phyloP scores from a whole-genome alignment of 2,888 invertebrate species.

The Flexamia atlantica region DNA sequence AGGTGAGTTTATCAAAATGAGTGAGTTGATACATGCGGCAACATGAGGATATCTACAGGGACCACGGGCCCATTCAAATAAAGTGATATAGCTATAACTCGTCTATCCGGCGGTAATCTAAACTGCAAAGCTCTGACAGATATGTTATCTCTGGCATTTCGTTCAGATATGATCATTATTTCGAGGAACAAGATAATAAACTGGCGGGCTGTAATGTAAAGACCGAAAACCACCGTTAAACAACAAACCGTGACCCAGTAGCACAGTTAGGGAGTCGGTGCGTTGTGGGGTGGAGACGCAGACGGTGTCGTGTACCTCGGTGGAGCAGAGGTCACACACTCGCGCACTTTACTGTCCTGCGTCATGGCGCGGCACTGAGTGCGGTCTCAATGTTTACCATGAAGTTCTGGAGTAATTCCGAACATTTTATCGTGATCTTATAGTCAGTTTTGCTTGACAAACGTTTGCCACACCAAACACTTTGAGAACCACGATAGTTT shows the following conservation, averaged over 20 bases:
- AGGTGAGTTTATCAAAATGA: background rate
- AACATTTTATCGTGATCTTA: too few species aligned
- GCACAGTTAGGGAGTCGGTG: background rate
- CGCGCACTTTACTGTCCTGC: too few species aligned
- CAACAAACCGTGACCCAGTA: slow-evolving; percentile 26
- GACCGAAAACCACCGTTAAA: slow-evolving; percentile 19
- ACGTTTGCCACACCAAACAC: too few species aligned
- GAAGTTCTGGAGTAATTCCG: too few species aligned
- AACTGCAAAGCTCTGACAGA: slow-evolving; percentile 2
- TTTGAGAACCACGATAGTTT: too few species aligned
- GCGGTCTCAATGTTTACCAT: too few species aligned
- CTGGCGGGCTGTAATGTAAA: background rate
- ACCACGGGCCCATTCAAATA: background rate
- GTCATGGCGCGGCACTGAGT: too few species aligned
- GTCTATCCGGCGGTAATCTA: slow-evolving; percentile 8
- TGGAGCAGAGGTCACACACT: too few species aligned
- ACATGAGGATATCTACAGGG: background rate
- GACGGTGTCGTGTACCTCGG: too few species aligned
- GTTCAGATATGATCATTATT: slow-evolving; percentile 29
- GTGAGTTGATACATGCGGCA: background rate
- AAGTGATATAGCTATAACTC: slow-evolving; percentile 12
- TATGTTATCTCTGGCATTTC: slow-evolving; percentile 27
- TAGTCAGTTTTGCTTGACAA: too few species aligned
- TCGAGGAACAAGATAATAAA: slow-evolving; percentile 34
- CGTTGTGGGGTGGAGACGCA: background rate